Evolutionary conservation across 2,113 vertebrate species (phyloP), one percentile per base, ranked within the genome.

Genomic region (Tychaedon coryphoeus): DNA sequence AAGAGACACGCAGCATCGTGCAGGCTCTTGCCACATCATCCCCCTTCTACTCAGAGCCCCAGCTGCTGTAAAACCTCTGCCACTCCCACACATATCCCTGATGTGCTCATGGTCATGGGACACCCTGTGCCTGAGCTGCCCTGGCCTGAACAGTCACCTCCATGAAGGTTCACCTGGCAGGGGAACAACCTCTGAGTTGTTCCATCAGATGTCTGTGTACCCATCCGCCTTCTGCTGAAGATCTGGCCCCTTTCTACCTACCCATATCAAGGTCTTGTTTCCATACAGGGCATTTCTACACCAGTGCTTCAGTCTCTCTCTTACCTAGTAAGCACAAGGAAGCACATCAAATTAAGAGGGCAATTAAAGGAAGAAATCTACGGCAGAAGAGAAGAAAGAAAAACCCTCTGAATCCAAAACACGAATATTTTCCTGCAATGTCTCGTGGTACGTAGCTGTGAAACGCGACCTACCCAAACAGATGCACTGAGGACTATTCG

Each of bases 1-100:
- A 81, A 64, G 38, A 74, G n/a, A 26, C 0, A 0, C 38, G 53
- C 3, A 0, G 42, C 0, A 80, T 28, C 38, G 73, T 0, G 0
- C 36, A 65, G 57, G 50, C 12, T 76, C 23, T 90, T 88, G 38
- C 62, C 43, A 67, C 51, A 90, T 71, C 67, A 47, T 51, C 8
- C 3, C 54, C 42, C 14, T 76, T 78, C 61, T 65, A 20, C 33
- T 69, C 58, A 73, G 47, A 61, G 60, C 23, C 22, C 18, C 4
- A 5, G 13, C 23, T 17, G 22, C 38, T 72, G n/a, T 47, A 79
- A 66, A 93, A 53, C 3, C 20, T 66, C 60, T 82, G 36, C 43
- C 23, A 45, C 54, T 65, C 28, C 66, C 0, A 0, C 34, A 81
- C 53, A 47, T 22, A 19, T 75, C 48, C 25, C 8, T 0, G 0